Evolutionary conservation across 2,797 vertebrate species (phyloP).

Genomic region (Tamandua tetradactyla): DNA sequence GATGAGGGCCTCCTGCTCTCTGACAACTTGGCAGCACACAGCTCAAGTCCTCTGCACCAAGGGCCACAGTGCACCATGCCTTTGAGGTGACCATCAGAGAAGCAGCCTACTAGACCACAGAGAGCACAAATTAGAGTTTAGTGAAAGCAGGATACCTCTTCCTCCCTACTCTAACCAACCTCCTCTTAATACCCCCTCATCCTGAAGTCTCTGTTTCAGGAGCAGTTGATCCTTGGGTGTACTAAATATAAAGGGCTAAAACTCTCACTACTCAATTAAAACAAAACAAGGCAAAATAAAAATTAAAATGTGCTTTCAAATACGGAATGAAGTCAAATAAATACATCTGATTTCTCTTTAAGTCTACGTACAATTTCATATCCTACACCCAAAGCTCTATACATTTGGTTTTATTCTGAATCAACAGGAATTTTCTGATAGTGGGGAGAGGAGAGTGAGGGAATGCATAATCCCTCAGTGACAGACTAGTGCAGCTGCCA

Average conservation of each 20-base stretch:
- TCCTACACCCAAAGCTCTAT: constrained; percentile 95
- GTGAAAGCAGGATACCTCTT: constrained; percentile 43
- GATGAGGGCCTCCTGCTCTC: constrained; percentile 29
- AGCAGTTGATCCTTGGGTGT: constrained; percentile 69
- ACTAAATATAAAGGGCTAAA: constrained; percentile 76
- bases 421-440: constrained; percentile 80
- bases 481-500: constrained; percentile 84
- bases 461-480: constrained; percentile 78
- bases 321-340: constrained; percentile 96
- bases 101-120: constrained; percentile 68
- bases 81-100: constrained; percentile 51
- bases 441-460: constrained; percentile 79
- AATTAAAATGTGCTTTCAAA: constrained; percentile 90
- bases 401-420: constrained; percentile 94
- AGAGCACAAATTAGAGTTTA: constrained; percentile 69
- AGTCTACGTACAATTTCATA: constrained; percentile 89
- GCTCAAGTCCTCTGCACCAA: constrained; percentile 63
- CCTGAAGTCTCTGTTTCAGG: constrained; percentile 59
- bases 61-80: constrained; percentile 31
- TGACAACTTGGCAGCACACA: constrained; percentile 10
- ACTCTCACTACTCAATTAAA: constrained; percentile 83
- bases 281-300: constrained; percentile 85
- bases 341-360: constrained; percentile 92
- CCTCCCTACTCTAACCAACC: not conserved
- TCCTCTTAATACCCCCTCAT: constrained; percentile 29